A percentile compares a stretch with the other conserved stretches of the same genome.
Evolutionary conservation across 2,797 vertebrate genomes (phyloP).

Genomic region (Tamandua tetradactyla): DNA sequence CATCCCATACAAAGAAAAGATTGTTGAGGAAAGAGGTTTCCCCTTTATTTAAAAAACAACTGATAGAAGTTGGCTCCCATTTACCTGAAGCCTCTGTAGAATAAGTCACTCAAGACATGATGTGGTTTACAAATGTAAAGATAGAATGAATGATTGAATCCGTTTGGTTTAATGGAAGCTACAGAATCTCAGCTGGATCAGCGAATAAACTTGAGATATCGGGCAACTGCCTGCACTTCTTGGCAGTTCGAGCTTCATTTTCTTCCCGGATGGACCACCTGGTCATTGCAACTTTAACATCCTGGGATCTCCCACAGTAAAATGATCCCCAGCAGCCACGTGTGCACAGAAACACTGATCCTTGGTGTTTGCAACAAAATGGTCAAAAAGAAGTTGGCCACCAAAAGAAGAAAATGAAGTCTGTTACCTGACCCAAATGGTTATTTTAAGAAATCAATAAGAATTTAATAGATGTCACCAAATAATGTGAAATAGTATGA

Average conservation of each 20-base stretch:
- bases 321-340: neutral
- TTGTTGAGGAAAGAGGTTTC: neutral
- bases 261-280: neutral
- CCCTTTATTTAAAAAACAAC: neutral
- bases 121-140: neutral
- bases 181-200: neutral
- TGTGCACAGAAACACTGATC: neutral
- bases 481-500: neutral
- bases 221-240: neutral
- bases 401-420: neutral
- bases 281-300: neutral
- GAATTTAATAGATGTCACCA: neutral
- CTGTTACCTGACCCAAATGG: neutral
- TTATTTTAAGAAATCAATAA: slow-evolving; percentile 3
- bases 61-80: neutral
- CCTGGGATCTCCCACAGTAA: neutral
- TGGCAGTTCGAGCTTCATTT: neutral
- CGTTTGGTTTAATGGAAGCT: neutral
- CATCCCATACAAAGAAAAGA: neutral
- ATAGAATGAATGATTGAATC: neutral
- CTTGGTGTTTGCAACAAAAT: neutral
- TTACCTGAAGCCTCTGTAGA: neutral
- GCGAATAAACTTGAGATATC: neutral
- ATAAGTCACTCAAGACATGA: neutral
- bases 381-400: neutral